Conservation (phyloP, 2,797 vertebrate species). For the Protonibea diacanthus region DNA sequence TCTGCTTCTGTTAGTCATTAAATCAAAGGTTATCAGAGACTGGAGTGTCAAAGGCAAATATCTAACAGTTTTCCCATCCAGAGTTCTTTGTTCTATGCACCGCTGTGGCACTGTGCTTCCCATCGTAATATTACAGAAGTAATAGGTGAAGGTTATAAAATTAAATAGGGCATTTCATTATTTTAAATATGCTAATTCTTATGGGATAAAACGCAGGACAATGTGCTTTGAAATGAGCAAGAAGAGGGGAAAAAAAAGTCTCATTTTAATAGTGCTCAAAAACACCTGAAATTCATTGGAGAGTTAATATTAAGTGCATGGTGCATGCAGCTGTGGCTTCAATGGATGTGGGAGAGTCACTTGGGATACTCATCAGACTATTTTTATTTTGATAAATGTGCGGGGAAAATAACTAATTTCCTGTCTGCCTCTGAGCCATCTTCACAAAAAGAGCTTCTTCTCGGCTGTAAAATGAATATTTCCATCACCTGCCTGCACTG, state of each 20-base stretch:
- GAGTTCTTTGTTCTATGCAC: slow-evolving; percentile 34
- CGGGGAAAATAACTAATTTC: slow-evolving; percentile 77
- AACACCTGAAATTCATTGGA: slow-evolving; percentile 71
- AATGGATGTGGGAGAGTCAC: slow-evolving; percentile 66
- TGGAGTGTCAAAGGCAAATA: slow-evolving; percentile 52
- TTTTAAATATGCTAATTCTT: slow-evolving; percentile 49
- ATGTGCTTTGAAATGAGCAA: slow-evolving; percentile 45
- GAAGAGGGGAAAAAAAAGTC: neutral
- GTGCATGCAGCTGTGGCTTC: slow-evolving; percentile 69
- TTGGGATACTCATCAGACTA: slow-evolving; percentile 73
- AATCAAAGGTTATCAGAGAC: slow-evolving; percentile 68
- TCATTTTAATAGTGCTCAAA: slow-evolving; percentile 51
- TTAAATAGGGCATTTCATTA: slow-evolving; percentile 55
- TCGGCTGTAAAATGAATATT: slow-evolving; percentile 63
- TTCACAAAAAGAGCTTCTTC: slow-evolving; percentile 59
- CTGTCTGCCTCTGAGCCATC: slow-evolving; percentile 75
- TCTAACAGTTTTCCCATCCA: slow-evolving; percentile 36
- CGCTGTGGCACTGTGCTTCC: slow-evolving; percentile 26
- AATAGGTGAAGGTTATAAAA: slow-evolving; percentile 48
- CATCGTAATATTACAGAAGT: slow-evolving; percentile 24
- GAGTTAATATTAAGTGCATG: slow-evolving; percentile 49
- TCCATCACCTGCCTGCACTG: slow-evolving; percentile 59
- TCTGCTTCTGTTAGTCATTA: slow-evolving; percentile 57
- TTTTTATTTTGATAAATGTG: slow-evolving; percentile 82
- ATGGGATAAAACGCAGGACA: slow-evolving; percentile 53